Evolutionary conservation across 2,888 invertebrate genomes (phyloP).

Genomic region (Rhaphigaster nebulosa): DNA sequence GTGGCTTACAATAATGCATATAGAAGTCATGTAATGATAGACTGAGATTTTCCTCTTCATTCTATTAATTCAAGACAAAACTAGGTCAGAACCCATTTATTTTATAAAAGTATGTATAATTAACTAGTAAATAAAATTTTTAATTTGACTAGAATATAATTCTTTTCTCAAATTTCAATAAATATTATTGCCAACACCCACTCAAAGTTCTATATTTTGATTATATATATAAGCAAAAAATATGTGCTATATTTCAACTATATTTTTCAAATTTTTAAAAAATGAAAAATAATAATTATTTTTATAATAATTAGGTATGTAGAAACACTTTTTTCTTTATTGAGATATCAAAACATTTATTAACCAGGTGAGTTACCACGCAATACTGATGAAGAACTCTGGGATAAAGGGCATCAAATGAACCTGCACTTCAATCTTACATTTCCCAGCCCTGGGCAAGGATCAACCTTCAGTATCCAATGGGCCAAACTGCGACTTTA

Average conservation of each 20-base stretch:
- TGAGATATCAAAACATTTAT: neutral
- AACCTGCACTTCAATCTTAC: slow-evolving; percentile 74
- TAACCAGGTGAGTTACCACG: slow-evolving; percentile 72
- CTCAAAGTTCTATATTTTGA: too few species aligned
- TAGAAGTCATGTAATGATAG: too few species aligned
- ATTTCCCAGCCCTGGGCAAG: slow-evolving; percentile 68
- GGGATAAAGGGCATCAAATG: slow-evolving; percentile 72
- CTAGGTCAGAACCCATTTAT: neutral
- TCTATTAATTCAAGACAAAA: neutral
- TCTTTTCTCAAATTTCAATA: neutral
- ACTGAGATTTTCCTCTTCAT: neutral
- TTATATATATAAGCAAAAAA: too few species aligned
- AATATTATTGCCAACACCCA: neutral
- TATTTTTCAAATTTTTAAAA: too few species aligned
- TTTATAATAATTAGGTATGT: too few species aligned
- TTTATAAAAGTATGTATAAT: neutral
- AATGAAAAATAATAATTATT: too few species aligned
- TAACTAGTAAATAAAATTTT: neutral
- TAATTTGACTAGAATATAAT: neutral
- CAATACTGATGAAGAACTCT: slow-evolving; percentile 73
- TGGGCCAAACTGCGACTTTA: slow-evolving; percentile 72
- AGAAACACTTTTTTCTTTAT: neutral
- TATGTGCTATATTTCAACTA: too few species aligned
- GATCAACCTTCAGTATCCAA: slow-evolving; percentile 72
- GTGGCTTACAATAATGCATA: too few species aligned